These are phyloP conservation scores for Malacoraja senta DNA, from an alignment of 2,797 vertebrate genomes.

Conservation along the genomic window DNA sequence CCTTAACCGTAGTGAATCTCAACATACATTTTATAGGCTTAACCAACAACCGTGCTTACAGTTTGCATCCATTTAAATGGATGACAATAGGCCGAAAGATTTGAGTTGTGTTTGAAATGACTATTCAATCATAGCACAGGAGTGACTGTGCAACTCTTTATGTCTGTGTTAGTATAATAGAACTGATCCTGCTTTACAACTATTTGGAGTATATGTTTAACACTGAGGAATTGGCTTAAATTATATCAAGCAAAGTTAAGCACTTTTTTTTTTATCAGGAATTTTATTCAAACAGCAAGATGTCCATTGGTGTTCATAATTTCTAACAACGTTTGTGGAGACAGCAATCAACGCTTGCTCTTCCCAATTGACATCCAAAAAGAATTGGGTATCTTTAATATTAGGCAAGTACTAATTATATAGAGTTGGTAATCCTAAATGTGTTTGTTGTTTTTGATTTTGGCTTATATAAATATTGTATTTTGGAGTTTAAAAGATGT, in stretches of 20 bases:
- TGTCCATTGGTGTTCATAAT: conserved; percentile 80
- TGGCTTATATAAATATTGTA: not conserved
- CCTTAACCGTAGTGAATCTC: not conserved
- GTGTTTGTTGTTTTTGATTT: not conserved
- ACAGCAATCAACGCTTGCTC: conserved; percentile 68
- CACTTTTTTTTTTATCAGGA: conserved; percentile 53
- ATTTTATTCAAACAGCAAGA: conserved; percentile 64
- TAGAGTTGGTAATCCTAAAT: no score
- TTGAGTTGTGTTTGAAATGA: not conserved
- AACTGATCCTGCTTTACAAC: no score
- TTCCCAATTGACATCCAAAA: conserved; percentile 77
- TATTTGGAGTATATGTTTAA: not conserved
- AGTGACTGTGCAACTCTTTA: not conserved
- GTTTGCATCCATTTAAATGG: not conserved
- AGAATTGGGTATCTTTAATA: conserved; percentile 67
- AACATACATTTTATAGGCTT: not conserved
- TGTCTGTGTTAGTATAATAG: not conserved
- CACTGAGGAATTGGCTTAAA: no score
- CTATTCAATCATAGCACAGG: not conserved
- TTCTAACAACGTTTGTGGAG: conserved; percentile 77
- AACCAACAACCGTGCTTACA: not conserved
- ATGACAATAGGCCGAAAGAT: not conserved
- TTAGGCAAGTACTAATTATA: conserved; percentile 64
- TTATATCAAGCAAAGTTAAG: not conserved
- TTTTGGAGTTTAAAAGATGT: not conserved